These are phyloP conservation scores for Trigoniulus corallinus DNA, from an alignment of 1,140 invertebrate genomes.

Conservation along the genomic window DNA sequence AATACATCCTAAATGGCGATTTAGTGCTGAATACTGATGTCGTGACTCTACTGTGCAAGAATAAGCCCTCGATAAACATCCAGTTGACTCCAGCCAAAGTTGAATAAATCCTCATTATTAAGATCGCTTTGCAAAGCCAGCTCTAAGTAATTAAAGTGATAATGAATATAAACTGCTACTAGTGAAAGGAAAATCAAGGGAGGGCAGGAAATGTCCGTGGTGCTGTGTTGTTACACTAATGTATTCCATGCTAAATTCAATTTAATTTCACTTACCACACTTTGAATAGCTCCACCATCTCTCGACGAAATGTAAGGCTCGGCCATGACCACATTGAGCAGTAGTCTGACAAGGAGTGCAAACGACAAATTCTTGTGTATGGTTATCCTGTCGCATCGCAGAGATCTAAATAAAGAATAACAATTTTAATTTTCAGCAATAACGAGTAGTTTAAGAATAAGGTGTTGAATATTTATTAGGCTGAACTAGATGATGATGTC, in stretches of 20 bases:
- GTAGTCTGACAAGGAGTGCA: constrained; percentile 27
- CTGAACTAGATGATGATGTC: too few species aligned
- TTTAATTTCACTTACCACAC: too few species aligned
- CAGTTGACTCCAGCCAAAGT: constrained; percentile 33
- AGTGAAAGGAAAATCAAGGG: constrained; percentile 6
- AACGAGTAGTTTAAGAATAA: too few species aligned
- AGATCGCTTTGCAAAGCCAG: constrained; percentile 30
- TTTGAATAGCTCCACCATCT: constrained; percentile 7
- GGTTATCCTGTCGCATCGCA: constrained; percentile 30
- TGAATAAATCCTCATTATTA: constrained; percentile 29
- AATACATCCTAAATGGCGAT: constrained; percentile 29
- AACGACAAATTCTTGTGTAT: constrained; percentile 33
- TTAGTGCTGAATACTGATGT: constrained; percentile 32
- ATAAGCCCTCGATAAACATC: constrained; percentile 39
- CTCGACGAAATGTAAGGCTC: constrained; percentile 16
- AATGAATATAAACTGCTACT: too few species aligned
- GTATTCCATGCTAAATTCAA: too few species aligned
- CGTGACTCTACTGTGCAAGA: constrained; percentile 28
- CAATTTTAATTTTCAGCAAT: too few species aligned
- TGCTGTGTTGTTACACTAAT: neutral
- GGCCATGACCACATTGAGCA: constrained; percentile 27
- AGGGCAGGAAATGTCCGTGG: neutral
- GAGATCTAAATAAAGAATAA: constrained; percentile 26
- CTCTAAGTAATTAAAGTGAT: constrained; percentile 24
- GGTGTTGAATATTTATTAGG: too few species aligned